phyloP scores from a whole-genome alignment of 2,888 invertebrate genomes.

The Trissolcus japonicus region DNA sequence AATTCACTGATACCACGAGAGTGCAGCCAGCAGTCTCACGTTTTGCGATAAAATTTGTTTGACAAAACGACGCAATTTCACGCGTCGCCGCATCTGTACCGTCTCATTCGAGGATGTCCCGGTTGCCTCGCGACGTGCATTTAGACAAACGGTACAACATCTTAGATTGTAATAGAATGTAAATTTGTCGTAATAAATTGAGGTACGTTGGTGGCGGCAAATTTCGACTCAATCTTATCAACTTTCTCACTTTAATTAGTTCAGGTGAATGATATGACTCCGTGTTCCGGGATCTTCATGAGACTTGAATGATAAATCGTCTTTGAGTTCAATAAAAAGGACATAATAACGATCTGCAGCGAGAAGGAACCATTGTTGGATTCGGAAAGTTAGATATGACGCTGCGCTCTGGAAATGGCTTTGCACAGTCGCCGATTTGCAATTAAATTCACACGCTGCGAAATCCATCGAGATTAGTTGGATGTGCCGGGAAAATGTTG shows the following conservation, averaged over 20 bases:
- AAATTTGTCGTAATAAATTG: no score
- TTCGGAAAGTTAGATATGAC: conserved; percentile 60
- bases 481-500: conserved; percentile 12
- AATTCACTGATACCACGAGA: conserved; percentile 23
- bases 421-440: conserved; percentile 50
- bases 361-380: conserved; percentile 40
- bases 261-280: no score
- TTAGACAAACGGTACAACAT: conserved; percentile 10
- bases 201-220: no score
- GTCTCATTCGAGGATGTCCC: conserved; percentile 31
- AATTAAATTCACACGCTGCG: conserved; percentile 66
- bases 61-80: conserved; percentile 70
- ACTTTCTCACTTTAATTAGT: no score
- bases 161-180: no score
- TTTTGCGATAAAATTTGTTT: conserved; percentile 45
- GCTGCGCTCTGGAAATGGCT: conserved; percentile 22
- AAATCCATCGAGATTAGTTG: conserved; percentile 51
- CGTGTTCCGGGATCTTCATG: no score
- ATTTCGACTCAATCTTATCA: no score
- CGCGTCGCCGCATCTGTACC: conserved; percentile 55
- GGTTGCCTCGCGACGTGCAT: conserved; percentile 8
- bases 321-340: not conserved
- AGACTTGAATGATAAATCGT: no score
- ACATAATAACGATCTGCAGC: not conserved
- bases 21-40: conserved; percentile 5